Conservation (phyloP, 2,797 vertebrate species). For the Diplodus puntazzo region DNA sequence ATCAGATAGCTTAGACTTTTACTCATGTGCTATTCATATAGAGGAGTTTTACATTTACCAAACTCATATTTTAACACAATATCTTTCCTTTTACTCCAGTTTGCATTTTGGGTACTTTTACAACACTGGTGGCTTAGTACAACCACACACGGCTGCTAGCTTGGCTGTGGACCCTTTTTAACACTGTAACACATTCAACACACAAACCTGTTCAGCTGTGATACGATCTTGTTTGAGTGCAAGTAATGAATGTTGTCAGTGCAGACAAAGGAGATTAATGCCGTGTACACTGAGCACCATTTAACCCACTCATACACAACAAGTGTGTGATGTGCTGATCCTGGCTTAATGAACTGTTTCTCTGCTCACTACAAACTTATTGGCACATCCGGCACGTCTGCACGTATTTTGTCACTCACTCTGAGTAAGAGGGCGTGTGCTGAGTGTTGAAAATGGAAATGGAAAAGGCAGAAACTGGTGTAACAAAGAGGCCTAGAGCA, state of each 20-base stretch:
- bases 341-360: background rate
- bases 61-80: too few relatives aligned
- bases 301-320: constrained; percentile 7
- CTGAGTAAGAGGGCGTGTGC: background rate
- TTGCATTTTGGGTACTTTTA: too few relatives aligned
- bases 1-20: too few relatives aligned
- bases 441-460: constrained; percentile 31
- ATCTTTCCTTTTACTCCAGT: too few relatives aligned
- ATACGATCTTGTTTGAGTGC: background rate
- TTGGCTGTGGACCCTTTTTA: too few relatives aligned
- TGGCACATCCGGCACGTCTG: background rate
- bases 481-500: constrained; percentile 34
- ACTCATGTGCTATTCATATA: too few relatives aligned
- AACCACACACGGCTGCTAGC: background rate
- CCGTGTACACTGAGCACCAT: background rate
- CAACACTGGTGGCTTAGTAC: too few relatives aligned
- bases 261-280: background rate
- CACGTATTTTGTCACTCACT: background rate
- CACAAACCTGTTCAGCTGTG: background rate
- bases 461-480: constrained; percentile 8
- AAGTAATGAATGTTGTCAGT: constrained; percentile 28
- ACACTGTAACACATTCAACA: too few relatives aligned
- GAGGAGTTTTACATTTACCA: too few relatives aligned
- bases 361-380: background rate
- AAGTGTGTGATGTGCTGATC: background rate